A percentile compares a stretch with the other conserved stretches of the same genome.
phyloP scores from a whole-genome alignment of 2,888 invertebrate genomes.

The Aplocera efformata region DNA sequence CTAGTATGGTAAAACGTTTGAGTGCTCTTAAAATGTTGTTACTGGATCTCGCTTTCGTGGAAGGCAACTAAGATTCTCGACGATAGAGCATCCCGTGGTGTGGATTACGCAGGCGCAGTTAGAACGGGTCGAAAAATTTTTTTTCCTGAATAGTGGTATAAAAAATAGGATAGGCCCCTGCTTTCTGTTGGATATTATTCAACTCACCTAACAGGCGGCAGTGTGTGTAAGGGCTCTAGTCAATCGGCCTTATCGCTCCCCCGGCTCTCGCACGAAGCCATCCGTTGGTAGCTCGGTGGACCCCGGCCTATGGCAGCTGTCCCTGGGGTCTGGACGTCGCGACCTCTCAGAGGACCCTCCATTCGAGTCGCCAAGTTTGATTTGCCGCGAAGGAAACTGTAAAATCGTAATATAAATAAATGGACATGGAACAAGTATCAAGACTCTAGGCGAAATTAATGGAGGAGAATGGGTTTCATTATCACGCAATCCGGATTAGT shows the following conservation, averaged over 20 bases:
- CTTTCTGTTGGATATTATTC: too few species aligned
- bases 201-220: constrained; percentile 70
- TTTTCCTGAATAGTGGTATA: too few species aligned
- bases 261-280: constrained; percentile 92
- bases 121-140: too few species aligned
- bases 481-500: too few species aligned
- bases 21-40: too few species aligned
- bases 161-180: too few species aligned
- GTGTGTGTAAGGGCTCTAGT: constrained; percentile 87
- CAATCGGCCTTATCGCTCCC: constrained; percentile 90
- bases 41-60: too few species aligned
- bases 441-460: neutral
- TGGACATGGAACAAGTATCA: neutral
- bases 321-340: constrained; percentile 86
- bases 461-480: too few species aligned
- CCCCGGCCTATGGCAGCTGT: constrained; percentile 84
- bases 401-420: constrained; percentile 27
- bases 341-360: constrained; percentile 69
- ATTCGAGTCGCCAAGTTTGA: constrained; percentile 77
- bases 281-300: constrained; percentile 89
- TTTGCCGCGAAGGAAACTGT: constrained; percentile 96
- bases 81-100: too few species aligned
- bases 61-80: too few species aligned
- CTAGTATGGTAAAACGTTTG: too few species aligned
- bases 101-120: too few species aligned